Evolutionary conservation across 2,113 vertebrate species (phyloP).

Genomic region (Heliornis fulica): DNA sequence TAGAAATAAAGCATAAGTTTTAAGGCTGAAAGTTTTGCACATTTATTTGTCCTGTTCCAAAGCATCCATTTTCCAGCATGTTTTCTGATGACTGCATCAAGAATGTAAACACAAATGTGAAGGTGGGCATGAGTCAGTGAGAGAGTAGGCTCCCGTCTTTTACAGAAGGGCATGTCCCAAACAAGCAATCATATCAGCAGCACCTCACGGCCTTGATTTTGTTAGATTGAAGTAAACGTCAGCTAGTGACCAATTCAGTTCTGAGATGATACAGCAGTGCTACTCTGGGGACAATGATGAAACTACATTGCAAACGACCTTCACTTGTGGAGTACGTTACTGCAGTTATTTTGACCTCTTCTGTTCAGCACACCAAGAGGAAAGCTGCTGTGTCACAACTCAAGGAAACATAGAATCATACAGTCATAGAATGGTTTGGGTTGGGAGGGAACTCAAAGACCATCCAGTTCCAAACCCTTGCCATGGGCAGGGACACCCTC

Average conservation of each 20-base stretch:
- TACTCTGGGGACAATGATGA: not conserved
- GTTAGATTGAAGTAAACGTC: not conserved
- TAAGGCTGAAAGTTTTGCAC: not conserved
- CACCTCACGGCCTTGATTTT: not conserved
- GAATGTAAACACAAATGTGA: not conserved
- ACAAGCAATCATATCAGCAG: not conserved
- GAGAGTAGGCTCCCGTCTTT: not conserved
- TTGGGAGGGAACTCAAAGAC: too few species aligned
- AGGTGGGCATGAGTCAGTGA: not conserved
- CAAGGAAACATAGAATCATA: not conserved
- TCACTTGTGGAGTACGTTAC: not conserved
- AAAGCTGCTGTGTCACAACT: not conserved
- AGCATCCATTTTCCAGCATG: not conserved
- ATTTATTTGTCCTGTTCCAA: not conserved
- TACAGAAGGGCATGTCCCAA: not conserved
- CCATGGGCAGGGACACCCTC: too few species aligned
- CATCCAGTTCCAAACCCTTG: too few species aligned
- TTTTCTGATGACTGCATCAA: not conserved
- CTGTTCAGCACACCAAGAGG: not conserved
- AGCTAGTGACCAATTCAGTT: not conserved
- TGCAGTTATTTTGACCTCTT: not conserved
- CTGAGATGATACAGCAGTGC: rapidly evolving
- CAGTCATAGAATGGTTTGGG: too few species aligned
- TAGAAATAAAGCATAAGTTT: not conserved
- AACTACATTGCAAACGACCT: not conserved